phyloP scores from a whole-genome alignment of 1,140 invertebrate genomes.

The Eumeta japonica region DNA sequence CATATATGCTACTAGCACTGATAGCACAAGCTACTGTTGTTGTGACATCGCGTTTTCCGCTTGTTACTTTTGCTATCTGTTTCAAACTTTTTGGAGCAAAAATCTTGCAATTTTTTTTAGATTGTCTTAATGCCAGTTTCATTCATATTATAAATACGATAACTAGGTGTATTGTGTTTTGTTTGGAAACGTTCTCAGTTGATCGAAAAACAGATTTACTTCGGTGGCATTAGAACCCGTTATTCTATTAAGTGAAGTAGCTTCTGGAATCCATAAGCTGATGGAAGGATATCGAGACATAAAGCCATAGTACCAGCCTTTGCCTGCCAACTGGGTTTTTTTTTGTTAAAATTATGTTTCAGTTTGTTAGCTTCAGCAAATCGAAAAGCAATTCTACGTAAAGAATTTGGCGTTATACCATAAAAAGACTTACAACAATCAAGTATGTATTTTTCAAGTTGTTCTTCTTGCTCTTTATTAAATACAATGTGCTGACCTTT shows the following conservation, averaged over 20 bases:
- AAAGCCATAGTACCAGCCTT: too few species aligned
- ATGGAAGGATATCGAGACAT: slow-evolving; percentile 5
- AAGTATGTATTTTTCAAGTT: slow-evolving; percentile 4
- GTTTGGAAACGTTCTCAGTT: too few species aligned
- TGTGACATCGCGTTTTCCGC: too few species aligned
- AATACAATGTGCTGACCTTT: slow-evolving; percentile 6
- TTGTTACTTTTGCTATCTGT: slow-evolving; percentile 7
- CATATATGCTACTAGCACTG: slow-evolving; percentile 9
- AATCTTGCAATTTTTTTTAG: slow-evolving; percentile 18
- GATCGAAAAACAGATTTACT: too few species aligned
- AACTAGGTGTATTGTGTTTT: too few species aligned
- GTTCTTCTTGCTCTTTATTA: slow-evolving; percentile 8
- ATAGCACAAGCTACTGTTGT: too few species aligned
- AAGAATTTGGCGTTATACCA: too few species aligned
- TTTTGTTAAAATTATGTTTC: slow-evolving; percentile 10
- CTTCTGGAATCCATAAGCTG: slow-evolving; percentile 6
- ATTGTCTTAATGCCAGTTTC: slow-evolving; percentile 38
- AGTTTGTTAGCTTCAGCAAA: too few species aligned
- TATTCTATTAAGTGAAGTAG: too few species aligned
- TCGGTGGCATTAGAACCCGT: too few species aligned
- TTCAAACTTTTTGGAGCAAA: slow-evolving; percentile 10
- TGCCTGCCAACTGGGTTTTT: slow-evolving; percentile 7
- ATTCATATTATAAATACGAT: too few species aligned
- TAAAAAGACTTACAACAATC: too few species aligned
- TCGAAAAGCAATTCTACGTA: slow-evolving; percentile 11